These are phyloP conservation scores for Eleutherodactylus coqui DNA, from an alignment of 2,797 vertebrate species.

Conservation along the genomic window DNA sequence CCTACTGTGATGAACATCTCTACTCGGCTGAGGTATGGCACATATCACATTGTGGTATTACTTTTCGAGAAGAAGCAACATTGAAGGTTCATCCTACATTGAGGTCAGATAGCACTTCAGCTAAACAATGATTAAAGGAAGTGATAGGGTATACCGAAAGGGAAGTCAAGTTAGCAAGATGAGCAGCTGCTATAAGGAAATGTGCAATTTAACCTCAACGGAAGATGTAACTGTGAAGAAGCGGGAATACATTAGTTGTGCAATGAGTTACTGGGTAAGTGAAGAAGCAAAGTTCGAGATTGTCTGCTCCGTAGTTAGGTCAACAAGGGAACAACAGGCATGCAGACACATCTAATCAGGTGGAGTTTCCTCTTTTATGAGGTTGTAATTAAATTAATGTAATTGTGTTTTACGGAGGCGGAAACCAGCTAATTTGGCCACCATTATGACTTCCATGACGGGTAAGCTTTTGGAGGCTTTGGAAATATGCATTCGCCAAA, in stretches of 20 bases:
- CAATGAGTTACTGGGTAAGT: not conserved
- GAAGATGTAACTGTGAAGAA: not conserved
- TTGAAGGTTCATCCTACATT: not conserved
- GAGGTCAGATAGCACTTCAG: conserved; percentile 28
- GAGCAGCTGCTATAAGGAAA: not conserved
- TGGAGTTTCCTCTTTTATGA: not conserved
- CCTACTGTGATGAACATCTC: not conserved
- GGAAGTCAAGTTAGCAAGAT: conserved; percentile 18
- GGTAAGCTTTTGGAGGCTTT: too few relatives aligned
- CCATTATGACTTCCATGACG: not conserved
- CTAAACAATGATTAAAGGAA: conserved; percentile 7
- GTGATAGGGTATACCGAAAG: conserved; percentile 11
- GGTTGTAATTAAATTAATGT: not conserved
- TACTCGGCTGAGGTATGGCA: not conserved
- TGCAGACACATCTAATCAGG: not conserved
- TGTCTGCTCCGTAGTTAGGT: not conserved
- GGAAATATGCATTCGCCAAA: too few relatives aligned
- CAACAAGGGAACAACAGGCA: not conserved
- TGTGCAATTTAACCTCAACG: conserved; percentile 6
- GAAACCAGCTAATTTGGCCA: not conserved
- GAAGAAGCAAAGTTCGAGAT: not conserved
- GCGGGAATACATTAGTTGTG: not conserved
- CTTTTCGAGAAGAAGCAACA: not conserved
- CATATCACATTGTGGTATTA: not conserved
- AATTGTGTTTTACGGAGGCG: not conserved